Base-by-base conservation (phyloP, 2,797 vertebrate species). In the Lophotriccus pileatus region DNA sequence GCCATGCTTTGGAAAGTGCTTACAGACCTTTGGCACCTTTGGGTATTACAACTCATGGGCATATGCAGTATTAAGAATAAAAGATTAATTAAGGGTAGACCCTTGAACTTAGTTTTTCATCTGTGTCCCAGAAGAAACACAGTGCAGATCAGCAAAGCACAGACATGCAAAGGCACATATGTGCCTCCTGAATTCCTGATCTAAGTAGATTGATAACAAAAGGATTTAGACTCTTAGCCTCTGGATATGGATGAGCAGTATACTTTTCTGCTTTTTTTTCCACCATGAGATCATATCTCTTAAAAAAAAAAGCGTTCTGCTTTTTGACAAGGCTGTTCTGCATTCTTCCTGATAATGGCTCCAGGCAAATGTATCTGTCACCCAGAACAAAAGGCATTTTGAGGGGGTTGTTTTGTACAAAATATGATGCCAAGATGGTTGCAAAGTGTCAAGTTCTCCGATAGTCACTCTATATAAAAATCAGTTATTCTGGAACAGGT, bases 271-370 rank as follows among this genome's bases (percentile, higher is more conserved):
- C 18, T 16, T 19, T 43, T 11, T 20, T 19, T 46, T 50, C n/a
- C 2, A 6, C 23, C 20, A 64, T 75, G 64, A 95, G 68, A 77
- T 60, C 7, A 9, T 78, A 46, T 30, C 6, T 82, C 25, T 23
- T 39, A 18, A 23, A 47, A 21, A 14, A 32, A 4, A 13, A 0
- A 66, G n/a, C n/a, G n/a, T 2, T 85, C 67, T 93, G 30, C 22
- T 19, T 95, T 95, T 90, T 94, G 63, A 95, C 72, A 95, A 93
- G 34, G 44, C n/a, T 81, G 32, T 80, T 97, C 73, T 86, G 44
- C 93, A 90, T 92, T 96, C 56, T 88, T 94, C n/a, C 53, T 69
- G n/a, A 55, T 52, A 91, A 80, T 41, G 87, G 83, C 83, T 96
- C 79, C 52, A 88, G 94, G 93, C 59, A 52, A 95, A 91, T 58